These are phyloP conservation scores for Malthinus flaveolus DNA, from an alignment of 2,888 invertebrate species.

Conservation along the genomic window DNA sequence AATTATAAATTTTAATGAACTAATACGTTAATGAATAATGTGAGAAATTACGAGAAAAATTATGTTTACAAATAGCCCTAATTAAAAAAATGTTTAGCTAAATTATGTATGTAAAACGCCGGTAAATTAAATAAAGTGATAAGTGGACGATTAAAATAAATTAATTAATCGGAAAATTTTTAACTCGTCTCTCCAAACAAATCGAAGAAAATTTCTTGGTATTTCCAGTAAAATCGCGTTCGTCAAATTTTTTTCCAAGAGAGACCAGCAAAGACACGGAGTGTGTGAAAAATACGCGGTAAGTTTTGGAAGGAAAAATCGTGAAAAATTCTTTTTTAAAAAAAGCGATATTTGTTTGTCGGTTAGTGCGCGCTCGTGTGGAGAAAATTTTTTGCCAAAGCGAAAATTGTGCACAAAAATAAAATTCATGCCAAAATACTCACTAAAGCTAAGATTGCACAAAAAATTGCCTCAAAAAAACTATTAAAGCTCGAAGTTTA, in stretches of 20 bases:
- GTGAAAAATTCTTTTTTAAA: too few relatives aligned
- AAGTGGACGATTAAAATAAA: too few relatives aligned
- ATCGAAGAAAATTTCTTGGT: too few relatives aligned
- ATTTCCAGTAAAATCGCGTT: too few relatives aligned
- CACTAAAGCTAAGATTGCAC: conserved; percentile 25
- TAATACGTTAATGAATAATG: neutral
- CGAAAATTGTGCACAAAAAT: neutral
- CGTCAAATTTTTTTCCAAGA: too few relatives aligned
- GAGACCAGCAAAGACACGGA: neutral
- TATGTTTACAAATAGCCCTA: neutral
- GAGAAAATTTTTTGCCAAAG: too few relatives aligned
- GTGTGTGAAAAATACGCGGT: neutral
- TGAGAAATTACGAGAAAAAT: neutral
- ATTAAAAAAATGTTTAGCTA: neutral
- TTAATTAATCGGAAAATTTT: too few relatives aligned
- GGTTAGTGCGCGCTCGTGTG: too few relatives aligned
- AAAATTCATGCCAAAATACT: conserved; percentile 22
- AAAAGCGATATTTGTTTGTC: too few relatives aligned
- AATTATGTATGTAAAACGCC: neutral
- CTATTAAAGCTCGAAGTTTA: neutral
- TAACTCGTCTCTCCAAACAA: too few relatives aligned
- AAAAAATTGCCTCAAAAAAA: conserved; percentile 14
- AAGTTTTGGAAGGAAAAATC: neutral
- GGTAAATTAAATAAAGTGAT: too few relatives aligned
- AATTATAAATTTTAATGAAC: neutral